Percentiles rank a stretch among this genome's conserved stretches.
Evolutionary conservation across 2,797 vertebrate species (phyloP).

Genomic region (Uromys caudimaculatus): DNA sequence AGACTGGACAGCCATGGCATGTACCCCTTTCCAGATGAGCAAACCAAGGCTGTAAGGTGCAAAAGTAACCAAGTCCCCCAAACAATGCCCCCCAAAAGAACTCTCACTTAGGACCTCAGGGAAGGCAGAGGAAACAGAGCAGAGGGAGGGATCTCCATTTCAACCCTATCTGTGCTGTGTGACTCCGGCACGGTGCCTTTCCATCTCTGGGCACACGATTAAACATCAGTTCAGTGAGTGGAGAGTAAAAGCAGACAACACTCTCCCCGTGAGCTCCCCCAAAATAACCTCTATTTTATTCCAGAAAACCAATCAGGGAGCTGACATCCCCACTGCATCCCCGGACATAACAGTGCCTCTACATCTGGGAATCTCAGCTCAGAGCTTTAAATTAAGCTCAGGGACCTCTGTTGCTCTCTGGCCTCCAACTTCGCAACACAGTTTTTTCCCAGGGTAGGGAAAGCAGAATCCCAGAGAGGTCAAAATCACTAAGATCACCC

Average conservation of each 20-base stretch:
- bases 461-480: neutral
- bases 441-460: neutral
- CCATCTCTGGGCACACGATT: neutral
- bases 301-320: neutral
- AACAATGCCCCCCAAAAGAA: neutral
- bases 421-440: neutral
- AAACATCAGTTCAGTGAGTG: neutral
- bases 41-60: neutral
- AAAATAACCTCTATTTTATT: neutral
- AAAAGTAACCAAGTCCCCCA: neutral
- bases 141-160: neutral
- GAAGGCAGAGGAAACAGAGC: neutral
- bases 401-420: neutral
- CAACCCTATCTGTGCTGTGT: neutral
- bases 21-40: constrained; percentile 22
- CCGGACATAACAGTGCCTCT: neutral
- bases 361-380: neutral
- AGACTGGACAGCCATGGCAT: neutral
- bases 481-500: neutral
- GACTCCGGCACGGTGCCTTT: neutral
- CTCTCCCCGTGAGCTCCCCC: neutral
- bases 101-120: neutral
- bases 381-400: neutral
- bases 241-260: neutral
- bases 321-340: neutral